These are phyloP conservation scores for Scomberomorus guttatus DNA, from an alignment of 2,797 vertebrate species.

Conservation along the genomic window DNA sequence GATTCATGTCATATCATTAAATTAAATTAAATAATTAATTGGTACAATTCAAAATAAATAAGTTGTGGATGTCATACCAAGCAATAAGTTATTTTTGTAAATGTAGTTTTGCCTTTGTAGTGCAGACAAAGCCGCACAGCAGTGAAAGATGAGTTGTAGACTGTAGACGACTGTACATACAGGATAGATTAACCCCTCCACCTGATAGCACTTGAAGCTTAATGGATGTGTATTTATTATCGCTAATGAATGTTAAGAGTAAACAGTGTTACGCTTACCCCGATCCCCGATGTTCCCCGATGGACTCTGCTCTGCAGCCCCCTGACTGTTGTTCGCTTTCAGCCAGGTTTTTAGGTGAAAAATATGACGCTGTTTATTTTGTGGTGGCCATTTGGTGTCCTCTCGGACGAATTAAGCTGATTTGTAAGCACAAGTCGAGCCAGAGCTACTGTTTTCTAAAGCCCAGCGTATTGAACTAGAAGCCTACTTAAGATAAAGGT, in stretches of 20 bases:
- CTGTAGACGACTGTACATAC: slow-evolving; percentile 31
- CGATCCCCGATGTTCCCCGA: background rate
- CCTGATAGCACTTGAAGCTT: slow-evolving; percentile 14
- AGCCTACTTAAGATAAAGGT: background rate
- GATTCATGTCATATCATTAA: background rate
- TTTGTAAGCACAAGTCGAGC: background rate
- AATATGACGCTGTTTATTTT: background rate
- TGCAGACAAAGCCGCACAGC: background rate
- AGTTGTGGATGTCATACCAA: background rate
- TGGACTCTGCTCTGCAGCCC: background rate
- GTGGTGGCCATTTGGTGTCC: background rate
- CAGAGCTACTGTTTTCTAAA: no score
- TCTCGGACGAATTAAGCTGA: background rate
- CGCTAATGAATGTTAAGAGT: slow-evolving; percentile 19
- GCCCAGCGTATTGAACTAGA: background rate
- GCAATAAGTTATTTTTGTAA: background rate
- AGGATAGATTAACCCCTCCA: background rate
- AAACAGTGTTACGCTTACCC: slow-evolving; percentile 58
- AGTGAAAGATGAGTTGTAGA: background rate
- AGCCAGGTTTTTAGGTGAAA: background rate
- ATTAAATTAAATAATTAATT: slow-evolving; percentile 1
- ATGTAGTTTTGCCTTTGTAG: slow-evolving; percentile 32
- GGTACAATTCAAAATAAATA: background rate
- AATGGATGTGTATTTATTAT: slow-evolving; percentile 25
- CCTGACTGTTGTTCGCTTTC: background rate